These are phyloP conservation scores for Drosophila ironensis DNA, from an alignment of 1,140 invertebrate genomes.

Conservation along the genomic window DNA sequence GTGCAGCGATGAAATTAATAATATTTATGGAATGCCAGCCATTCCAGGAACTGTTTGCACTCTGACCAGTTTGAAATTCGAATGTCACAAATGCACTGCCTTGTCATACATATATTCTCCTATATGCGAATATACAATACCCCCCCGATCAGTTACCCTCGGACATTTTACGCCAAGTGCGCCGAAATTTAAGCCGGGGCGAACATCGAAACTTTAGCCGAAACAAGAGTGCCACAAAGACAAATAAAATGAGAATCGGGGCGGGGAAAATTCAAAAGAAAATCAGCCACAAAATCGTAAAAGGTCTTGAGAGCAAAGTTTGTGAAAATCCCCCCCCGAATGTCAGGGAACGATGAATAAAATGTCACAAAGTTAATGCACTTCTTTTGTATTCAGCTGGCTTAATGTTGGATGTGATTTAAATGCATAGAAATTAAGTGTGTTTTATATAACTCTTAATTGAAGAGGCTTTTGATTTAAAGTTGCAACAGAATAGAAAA, in stretches of 20 bases:
- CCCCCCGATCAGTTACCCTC: neutral
- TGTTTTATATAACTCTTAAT: too few species aligned
- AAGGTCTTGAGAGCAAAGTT: too few species aligned
- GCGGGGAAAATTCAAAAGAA: neutral
- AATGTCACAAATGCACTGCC: slow-evolving; percentile 15
- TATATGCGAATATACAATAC: neutral
- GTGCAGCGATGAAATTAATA: slow-evolving; percentile 23
- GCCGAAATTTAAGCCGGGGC: neutral
- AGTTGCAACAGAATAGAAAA: too few species aligned
- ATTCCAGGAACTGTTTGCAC: slow-evolving; percentile 32
- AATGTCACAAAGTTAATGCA: too few species aligned
- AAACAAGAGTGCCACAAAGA: slow-evolving; percentile 31
- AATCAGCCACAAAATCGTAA: neutral
- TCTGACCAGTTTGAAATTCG: slow-evolving; percentile 27
- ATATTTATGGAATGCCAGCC: slow-evolving; percentile 18
- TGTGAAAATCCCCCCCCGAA: too few species aligned
- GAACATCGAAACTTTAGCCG: slow-evolving; percentile 32
- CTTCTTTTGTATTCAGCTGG: too few species aligned
- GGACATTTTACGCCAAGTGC: slow-evolving; percentile 22
- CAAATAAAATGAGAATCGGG: neutral
- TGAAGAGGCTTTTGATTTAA: too few species aligned
- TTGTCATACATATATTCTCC: neutral
- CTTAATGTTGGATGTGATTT: too few species aligned
- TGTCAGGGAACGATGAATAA: too few species aligned
- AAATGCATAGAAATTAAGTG: too few species aligned